Evolutionary conservation across 1,140 invertebrate genomes (phyloP).

Genomic region (Babylonia areolata): DNA sequence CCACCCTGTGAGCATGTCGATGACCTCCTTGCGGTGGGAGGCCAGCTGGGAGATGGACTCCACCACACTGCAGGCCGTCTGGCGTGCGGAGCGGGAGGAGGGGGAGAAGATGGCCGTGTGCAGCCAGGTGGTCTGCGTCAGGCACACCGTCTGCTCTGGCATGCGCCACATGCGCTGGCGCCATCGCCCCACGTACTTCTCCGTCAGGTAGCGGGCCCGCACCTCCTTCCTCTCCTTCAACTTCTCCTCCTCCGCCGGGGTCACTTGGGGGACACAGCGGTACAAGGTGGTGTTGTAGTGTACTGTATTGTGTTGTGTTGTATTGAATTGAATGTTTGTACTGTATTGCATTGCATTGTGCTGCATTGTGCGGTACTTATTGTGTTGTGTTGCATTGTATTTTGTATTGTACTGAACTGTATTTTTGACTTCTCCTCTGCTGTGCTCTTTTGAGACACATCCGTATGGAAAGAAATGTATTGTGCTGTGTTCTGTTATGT

Average conservation of each 20-base stretch:
- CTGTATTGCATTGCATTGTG: too few relatives aligned
- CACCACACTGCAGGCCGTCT: conserved; percentile 92
- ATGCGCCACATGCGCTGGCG: conserved; percentile 73
- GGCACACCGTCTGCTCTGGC: conserved; percentile 59
- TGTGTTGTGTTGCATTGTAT: too few relatives aligned
- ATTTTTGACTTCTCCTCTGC: too few relatives aligned
- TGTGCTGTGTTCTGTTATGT: too few relatives aligned
- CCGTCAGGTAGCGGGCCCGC: conserved; percentile 81
- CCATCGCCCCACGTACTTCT: conserved; percentile 85
- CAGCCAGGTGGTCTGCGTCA: conserved; percentile 85
- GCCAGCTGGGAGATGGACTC: conserved; percentile 84
- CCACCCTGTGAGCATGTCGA: conserved; percentile 87
- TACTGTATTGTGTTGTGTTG: too few relatives aligned
- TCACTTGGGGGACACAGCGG: background rate
- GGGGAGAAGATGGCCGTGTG: conserved; percentile 90
- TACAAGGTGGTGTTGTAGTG: background rate
- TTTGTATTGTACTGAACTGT: too few relatives aligned
- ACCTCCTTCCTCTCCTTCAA: conserved; percentile 76
- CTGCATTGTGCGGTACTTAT: too few relatives aligned
- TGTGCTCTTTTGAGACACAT: too few relatives aligned
- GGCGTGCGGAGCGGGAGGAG: conserved; percentile 90
- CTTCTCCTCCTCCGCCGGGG: conserved; percentile 51
- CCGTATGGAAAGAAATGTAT: too few relatives aligned
- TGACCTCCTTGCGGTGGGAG: conserved; percentile 77
- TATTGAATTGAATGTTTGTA: too few relatives aligned